Conservation (phyloP, 2,113 vertebrate species). For the Scartelaos histophorus region DNA sequence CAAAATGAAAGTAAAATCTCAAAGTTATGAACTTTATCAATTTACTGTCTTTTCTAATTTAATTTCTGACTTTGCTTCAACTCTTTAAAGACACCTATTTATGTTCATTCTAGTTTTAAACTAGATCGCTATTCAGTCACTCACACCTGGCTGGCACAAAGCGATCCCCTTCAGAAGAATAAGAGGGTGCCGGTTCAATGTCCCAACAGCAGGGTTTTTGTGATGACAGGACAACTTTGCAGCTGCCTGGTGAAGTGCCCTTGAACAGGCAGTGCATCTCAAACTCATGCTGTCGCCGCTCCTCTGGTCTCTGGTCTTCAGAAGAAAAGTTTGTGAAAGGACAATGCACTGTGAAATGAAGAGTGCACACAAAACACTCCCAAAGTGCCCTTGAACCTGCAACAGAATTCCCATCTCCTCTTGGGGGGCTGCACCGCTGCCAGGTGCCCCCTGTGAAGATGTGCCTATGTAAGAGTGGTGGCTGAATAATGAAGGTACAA, state of each 20-base stretch:
- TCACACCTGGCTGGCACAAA: conserved; percentile 24
- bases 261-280: conserved; percentile 60
- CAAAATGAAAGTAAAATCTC: no score
- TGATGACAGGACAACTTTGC: conserved; percentile 16
- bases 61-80: not conserved
- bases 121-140: not conserved
- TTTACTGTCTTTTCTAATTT: not conserved
- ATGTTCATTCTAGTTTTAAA: not conserved
- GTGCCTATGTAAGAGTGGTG: conserved; percentile 10
- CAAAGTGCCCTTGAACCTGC: conserved; percentile 63
- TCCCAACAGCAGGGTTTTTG: conserved; percentile 25
- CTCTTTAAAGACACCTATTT: not conserved
- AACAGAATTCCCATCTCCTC: conserved; percentile 53
- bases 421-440: conserved; percentile 38
- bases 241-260: conserved; percentile 49
- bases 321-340: conserved; percentile 53
- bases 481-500: conserved; percentile 17
- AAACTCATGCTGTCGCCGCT: conserved; percentile 41
- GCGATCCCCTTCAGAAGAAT: conserved; percentile 7
- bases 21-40: not conserved
- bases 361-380: conserved; percentile 45
- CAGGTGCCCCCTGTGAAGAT: conserved; percentile 39
- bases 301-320: conserved; percentile 39
- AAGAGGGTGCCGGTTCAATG: conserved; percentile 22
- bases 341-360: conserved; percentile 51